Conservation (phyloP, 2,888 invertebrate species). For the Drosophila borborema region DNA sequence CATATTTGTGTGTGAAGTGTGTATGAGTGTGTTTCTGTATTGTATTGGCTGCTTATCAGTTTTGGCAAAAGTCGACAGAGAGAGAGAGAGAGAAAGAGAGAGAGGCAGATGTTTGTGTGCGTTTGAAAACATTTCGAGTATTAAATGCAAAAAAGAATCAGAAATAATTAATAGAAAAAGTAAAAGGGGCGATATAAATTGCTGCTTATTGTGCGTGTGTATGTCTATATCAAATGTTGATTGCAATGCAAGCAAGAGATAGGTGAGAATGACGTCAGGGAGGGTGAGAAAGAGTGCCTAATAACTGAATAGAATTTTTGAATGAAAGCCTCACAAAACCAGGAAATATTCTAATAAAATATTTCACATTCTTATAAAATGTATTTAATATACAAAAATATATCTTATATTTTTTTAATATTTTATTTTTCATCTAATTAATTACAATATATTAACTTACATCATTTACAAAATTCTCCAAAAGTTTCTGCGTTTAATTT, state of each 20-base stretch:
- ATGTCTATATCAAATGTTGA: conserved; percentile 47
- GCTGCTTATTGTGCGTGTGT: conserved; percentile 7
- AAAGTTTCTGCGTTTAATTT: conserved; percentile 13
- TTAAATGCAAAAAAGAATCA: conserved; percentile 48
- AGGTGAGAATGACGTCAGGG: conserved; percentile 57
- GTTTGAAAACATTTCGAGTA: conserved; percentile 49
- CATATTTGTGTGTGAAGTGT: conserved; percentile 3
- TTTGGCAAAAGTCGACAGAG: conserved; percentile 54
- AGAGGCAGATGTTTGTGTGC: conserved; percentile 40
- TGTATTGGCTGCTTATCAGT: conserved; percentile 56
- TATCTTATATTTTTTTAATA: not conserved
- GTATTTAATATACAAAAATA: not conserved
- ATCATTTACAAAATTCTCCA: conserved; percentile 40
- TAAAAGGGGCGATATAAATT: conserved; percentile 45
- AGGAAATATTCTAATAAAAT: not conserved
- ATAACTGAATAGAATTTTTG: conserved; percentile 28
- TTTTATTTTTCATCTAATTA: not conserved
- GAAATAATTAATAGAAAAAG: conserved; percentile 46
- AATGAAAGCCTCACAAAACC: conserved; percentile 19
- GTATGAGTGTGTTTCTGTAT: conserved; percentile 24
- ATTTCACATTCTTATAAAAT: not conserved
- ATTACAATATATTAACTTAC: conserved; percentile 33
- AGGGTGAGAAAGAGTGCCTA: conserved; percentile 13
- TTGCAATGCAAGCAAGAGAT: conserved; percentile 47
- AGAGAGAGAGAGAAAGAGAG: conserved; percentile 21